Evolutionary conservation across 2,113 vertebrate genomes (phyloP), one percentile per base, ranked within the genome.

Genomic region (Pseudorasbora parva): DNA sequence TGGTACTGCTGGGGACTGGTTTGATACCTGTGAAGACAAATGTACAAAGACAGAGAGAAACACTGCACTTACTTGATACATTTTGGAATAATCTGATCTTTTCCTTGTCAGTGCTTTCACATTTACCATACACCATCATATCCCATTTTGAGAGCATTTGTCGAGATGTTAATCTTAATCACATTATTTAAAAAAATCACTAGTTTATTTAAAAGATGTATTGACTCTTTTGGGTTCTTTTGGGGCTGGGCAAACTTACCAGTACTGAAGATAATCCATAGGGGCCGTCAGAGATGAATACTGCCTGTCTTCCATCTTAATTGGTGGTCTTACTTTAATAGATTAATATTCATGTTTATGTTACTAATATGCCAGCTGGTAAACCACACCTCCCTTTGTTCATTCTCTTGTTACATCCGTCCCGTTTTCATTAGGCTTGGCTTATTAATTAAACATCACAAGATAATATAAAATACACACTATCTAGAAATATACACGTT

Each of bases 201-300:
- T 74, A 10, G 15, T 27, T 54, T 5, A 51, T 33, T 30, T 51
- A 19, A 75, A 30, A 74, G 21, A 49, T 23, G 2, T 19, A 75
- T 17, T 8, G 33, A 33, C 23, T 49, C 30, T 9, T 59, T 74
- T 75, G 27, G 83, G 49, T 66, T 69, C 27, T 66, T 60, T 56
- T 41, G 43, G 69, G 69, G 41, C 25, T 68, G 56, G 62, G 41
- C 77, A 78, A 83, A 93, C 94, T 94, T 92, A 94, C 94, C 94
- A 95, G 75, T 94, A 92, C 88, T 94, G 93, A 76, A 93, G 93
- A 89, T 94, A 94, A 90, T 94, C 93, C 90, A 92, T 90, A n/a
- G 90, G 90, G 57, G 90, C 88, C 90, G 90, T 93, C 90, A 93
- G 51, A 89, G 92, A 92, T 76, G 93, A 91, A 87, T 90, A 93